Evolutionary conservation across 2,888 invertebrate genomes (phyloP).

Genomic region (Rhorus exstirpatorius): DNA sequence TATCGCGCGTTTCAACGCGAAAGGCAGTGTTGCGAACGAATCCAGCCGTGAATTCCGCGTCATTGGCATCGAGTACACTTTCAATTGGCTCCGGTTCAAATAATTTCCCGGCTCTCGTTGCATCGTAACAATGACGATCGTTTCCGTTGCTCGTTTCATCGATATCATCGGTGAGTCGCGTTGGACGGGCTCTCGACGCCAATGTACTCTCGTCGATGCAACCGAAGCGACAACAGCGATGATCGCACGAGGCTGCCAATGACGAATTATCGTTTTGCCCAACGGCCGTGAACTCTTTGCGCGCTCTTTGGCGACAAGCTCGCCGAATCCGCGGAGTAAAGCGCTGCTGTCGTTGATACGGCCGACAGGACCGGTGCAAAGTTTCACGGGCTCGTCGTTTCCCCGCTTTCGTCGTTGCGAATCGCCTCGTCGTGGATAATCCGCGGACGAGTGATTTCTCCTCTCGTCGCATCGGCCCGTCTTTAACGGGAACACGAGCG

Average conservation of each 20-base stretch:
- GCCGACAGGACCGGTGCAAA: too few relatives aligned
- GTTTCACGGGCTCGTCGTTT: too few relatives aligned
- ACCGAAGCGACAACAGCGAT: too few relatives aligned
- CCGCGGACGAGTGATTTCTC: constrained; percentile 79
- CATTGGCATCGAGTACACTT: constrained; percentile 25
- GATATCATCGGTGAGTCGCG: neutral
- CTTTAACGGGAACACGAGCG: constrained; percentile 78
- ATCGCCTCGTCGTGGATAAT: constrained; percentile 76
- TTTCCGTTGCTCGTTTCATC: neutral
- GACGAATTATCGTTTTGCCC: too few relatives aligned
- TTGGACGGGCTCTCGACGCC: too few relatives aligned
- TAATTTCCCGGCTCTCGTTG: constrained; percentile 1
- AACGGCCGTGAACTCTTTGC: too few relatives aligned
- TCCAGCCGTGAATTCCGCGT: constrained; percentile 39
- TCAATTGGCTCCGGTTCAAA: too few relatives aligned
- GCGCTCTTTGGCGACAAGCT: too few relatives aligned
- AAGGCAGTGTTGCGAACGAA: constrained; percentile 70
- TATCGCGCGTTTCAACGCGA: constrained; percentile 67
- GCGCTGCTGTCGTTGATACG: too few relatives aligned
- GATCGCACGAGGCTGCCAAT: too few relatives aligned
- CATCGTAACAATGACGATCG: constrained; percentile 10
- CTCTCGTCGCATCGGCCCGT: constrained; percentile 83
- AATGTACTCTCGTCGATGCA: too few relatives aligned
- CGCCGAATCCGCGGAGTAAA: too few relatives aligned
- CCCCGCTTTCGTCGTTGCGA: constrained; percentile 69